Evolutionary conservation across 2,888 invertebrate species (phyloP).

Genomic region (Eilema depressum): DNA sequence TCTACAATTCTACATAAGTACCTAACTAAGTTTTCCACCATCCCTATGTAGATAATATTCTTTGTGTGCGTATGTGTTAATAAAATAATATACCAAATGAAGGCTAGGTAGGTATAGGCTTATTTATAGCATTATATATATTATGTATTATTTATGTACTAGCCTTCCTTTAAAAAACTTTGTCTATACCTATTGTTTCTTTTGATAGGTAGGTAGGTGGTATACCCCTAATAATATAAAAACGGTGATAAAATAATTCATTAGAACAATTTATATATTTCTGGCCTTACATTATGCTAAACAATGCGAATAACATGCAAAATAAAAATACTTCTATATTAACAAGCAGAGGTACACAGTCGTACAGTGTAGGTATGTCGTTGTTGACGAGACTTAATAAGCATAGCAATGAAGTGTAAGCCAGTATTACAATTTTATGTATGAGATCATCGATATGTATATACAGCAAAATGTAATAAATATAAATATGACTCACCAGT

Average conservation of each 20-base stretch:
- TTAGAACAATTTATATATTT: neutral
- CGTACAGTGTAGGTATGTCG: slow-evolving; percentile 19
- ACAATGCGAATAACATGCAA: neutral
- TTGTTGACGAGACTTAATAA: slow-evolving; percentile 42
- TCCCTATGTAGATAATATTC: too few relatives aligned
- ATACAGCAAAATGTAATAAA: slow-evolving; percentile 83
- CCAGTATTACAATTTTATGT: slow-evolving; percentile 62
- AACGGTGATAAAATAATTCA: neutral
- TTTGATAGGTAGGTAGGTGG: too few relatives aligned
- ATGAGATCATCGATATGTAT: slow-evolving; percentile 85
- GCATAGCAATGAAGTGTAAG: slow-evolving; percentile 58
- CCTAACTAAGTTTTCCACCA: too few relatives aligned
- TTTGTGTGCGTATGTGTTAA: too few relatives aligned
- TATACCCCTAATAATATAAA: neutral
- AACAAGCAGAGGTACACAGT: slow-evolving; percentile 10
- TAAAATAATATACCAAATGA: too few relatives aligned
- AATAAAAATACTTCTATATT: slow-evolving; percentile 5
- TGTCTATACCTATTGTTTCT: too few relatives aligned
- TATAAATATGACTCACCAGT: slow-evolving; percentile 87
- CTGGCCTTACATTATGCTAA: neutral
- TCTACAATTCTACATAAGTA: too few relatives aligned
- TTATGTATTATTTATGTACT: too few relatives aligned
- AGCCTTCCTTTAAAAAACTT: too few relatives aligned
- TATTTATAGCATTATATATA: too few relatives aligned
- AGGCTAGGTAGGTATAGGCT: too few relatives aligned